A percentile compares a stretch with the other conserved stretches of the same genome.
Conservation (phyloP, 2,113 vertebrate genomes). For the Hypanus sabinus region DNA sequence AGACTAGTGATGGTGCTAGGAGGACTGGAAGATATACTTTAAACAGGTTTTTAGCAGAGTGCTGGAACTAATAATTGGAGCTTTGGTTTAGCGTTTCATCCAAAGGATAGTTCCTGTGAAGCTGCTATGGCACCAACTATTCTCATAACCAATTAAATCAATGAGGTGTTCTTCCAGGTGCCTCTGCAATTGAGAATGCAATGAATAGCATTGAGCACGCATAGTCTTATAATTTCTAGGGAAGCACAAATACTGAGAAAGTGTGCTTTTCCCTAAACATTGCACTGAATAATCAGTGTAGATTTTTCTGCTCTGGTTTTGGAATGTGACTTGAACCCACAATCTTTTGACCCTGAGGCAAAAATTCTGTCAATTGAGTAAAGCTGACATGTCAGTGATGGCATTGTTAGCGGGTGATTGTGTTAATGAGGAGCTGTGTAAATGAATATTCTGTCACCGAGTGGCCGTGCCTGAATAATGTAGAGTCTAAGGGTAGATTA, state of each 20-base stretch:
- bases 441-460: slow-evolving; percentile 18
- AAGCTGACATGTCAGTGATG: slow-evolving; percentile 12
- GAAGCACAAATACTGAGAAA: background rate
- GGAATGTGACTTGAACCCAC: background rate
- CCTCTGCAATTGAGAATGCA: too few relatives aligned
- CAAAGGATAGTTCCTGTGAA: background rate
- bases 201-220: too few relatives aligned
- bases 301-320: background rate
- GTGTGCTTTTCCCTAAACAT: background rate
- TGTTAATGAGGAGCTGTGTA: slow-evolving; percentile 14
- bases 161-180: too few relatives aligned
- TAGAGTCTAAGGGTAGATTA: background rate
- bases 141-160: too few relatives aligned
- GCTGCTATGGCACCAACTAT: background rate
- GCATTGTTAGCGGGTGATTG: slow-evolving; percentile 11
- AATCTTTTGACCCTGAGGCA: background rate
- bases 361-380: background rate
- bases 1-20: background rate
- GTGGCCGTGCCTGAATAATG: background rate
- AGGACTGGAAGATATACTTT: background rate
- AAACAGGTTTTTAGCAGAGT: background rate
- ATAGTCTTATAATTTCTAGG: too few relatives aligned
- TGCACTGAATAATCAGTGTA: background rate
- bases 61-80: background rate
- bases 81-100: too few relatives aligned